A percentile compares a stretch with the other conserved stretches of the same genome.
These are phyloP conservation scores for Epinephelus awoara DNA, from an alignment of 2,797 vertebrate species.

Conservation along the genomic window DNA sequence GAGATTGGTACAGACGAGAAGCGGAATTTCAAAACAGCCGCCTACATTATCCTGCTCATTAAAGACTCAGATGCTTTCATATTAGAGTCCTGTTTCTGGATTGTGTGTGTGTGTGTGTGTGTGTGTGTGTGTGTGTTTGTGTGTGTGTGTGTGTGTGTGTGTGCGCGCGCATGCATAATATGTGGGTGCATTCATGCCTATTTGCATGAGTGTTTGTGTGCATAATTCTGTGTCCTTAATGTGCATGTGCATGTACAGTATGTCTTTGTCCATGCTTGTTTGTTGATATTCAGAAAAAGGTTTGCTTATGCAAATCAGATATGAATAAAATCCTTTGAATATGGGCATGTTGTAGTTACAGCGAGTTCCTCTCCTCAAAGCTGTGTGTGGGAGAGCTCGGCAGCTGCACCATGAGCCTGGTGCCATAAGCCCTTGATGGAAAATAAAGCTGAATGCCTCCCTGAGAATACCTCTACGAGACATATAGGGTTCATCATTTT, in stretches of 20 bases:
- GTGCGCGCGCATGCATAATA: conserved; percentile 7
- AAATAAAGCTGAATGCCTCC: conserved; percentile 33
- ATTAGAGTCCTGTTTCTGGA: conserved; percentile 45
- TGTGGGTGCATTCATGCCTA: conserved; percentile 40
- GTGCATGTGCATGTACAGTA: conserved; percentile 53
- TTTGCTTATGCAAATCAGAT: conserved; percentile 70
- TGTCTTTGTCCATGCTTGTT: conserved; percentile 63
- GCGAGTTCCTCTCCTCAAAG: conserved; percentile 42
- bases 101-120: conserved; percentile 36
- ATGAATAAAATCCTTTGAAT: conserved; percentile 63
- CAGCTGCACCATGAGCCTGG: conserved; percentile 46
- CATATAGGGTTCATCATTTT: not conserved
- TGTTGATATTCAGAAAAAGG: conserved; percentile 52
- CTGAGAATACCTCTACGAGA: conserved; percentile 18
- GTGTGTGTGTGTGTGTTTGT: not conserved
- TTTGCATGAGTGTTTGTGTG: conserved; percentile 23
- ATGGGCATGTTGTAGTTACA: conserved; percentile 46
- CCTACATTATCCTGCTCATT: conserved; percentile 72
- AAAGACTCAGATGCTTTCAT: conserved; percentile 61
- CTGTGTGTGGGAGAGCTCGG: conserved; percentile 69
- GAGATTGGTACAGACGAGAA: conserved; percentile 53
- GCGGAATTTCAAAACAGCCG: conserved; percentile 63
- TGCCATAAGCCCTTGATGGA: conserved; percentile 45
- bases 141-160: conserved; percentile 2
- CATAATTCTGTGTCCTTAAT: conserved; percentile 27